Evolutionary conservation across 2,113 vertebrate genomes (phyloP).

Genomic region (Echinops telfairi): DNA sequence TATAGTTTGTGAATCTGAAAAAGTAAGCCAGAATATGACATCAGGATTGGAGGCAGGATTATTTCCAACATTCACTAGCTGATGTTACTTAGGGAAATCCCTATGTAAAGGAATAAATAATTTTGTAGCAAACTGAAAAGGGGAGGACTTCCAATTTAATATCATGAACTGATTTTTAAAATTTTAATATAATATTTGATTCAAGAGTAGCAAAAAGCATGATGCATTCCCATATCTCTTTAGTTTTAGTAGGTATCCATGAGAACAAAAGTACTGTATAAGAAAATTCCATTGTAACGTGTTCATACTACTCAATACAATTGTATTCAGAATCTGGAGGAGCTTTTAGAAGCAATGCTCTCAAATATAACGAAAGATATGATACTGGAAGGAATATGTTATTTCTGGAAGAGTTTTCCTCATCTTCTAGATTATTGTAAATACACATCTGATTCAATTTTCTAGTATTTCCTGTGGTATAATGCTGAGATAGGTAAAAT

Average conservation of each 20-base stretch:
- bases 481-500: slow-evolving; percentile 16
- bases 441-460: slow-evolving; percentile 60
- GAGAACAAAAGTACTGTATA: not conserved
- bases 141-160: not conserved
- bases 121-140: slow-evolving; percentile 38
- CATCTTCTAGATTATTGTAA: slow-evolving; percentile 46
- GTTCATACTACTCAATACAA: not conserved
- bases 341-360: slow-evolving; percentile 1
- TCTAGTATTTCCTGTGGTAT: not conserved
- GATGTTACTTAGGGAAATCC: not conserved
- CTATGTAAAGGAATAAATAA: not conserved
- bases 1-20: too few relatives aligned
- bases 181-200: slow-evolving; percentile 6
- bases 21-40: too few relatives aligned
- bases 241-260: not conserved
- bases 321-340: slow-evolving; percentile 9
- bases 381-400: not conserved
- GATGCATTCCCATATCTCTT: not conserved
- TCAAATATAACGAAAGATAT: slow-evolving; percentile 30
- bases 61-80: too few relatives aligned
- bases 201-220: not conserved
- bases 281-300: not conserved
- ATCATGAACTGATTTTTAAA: not conserved
- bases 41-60: too few relatives aligned
- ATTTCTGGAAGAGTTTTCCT: slow-evolving; percentile 25